These are phyloP conservation scores for Lucifuga dentata DNA, from an alignment of 2,113 vertebrate genomes.

Conservation along the genomic window DNA sequence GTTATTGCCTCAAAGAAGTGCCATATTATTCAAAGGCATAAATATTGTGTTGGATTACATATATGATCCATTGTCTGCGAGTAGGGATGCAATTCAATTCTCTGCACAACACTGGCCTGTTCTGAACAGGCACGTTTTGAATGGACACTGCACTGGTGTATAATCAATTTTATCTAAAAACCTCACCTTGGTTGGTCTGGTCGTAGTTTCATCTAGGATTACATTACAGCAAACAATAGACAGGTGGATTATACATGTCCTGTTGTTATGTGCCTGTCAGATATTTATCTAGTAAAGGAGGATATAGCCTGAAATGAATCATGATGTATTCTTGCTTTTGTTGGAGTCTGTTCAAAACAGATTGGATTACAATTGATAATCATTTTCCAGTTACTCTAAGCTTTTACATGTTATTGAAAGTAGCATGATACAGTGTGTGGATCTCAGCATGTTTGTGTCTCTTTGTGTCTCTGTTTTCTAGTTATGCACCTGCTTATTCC, in stretches of 20 bases:
- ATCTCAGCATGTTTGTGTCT: slow-evolving; percentile 29
- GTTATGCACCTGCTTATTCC: slow-evolving; percentile 74
- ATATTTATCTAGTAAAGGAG: slow-evolving; percentile 47
- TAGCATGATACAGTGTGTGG: slow-evolving; percentile 15
- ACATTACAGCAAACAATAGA: slow-evolving; percentile 28
- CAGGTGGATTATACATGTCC: slow-evolving; percentile 36
- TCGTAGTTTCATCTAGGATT: slow-evolving; percentile 40
- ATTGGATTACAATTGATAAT: slow-evolving; percentile 10
- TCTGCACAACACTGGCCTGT: too few relatives aligned
- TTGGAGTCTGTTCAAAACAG: slow-evolving; percentile 13
- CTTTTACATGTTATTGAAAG: slow-evolving; percentile 28
- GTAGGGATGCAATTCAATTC: too few relatives aligned
- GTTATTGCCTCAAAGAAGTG: too few relatives aligned
- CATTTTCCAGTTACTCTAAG: slow-evolving; percentile 8
- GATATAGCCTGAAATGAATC: slow-evolving; percentile 16
- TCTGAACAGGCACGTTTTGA: too few relatives aligned
- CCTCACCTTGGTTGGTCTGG: slow-evolving; percentile 11
- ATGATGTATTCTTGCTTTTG: slow-evolving; percentile 7
- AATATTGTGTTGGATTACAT: too few relatives aligned
- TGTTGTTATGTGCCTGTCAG: slow-evolving; percentile 18
- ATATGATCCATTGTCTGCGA: too few relatives aligned
- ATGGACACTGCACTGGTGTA: too few relatives aligned
- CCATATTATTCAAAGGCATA: too few relatives aligned
- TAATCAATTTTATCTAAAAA: slow-evolving; percentile 5
- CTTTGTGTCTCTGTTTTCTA: slow-evolving; percentile 52